Base-by-base conservation (phyloP, 2,888 invertebrate species). In the Dromius quadrimaculatus region DNA sequence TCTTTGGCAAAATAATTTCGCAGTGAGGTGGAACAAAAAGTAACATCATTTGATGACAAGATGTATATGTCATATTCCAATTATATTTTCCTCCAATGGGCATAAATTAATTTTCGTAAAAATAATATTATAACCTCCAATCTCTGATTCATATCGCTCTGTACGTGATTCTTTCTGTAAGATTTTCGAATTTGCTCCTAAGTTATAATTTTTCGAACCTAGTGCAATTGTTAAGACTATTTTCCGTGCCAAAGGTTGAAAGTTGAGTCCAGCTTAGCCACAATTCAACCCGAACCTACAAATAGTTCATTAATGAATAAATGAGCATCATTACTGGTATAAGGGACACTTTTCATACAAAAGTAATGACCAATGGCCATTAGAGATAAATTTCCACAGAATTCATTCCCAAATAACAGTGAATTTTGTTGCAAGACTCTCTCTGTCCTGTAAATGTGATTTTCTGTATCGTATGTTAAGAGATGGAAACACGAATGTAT, bases 401-500 rank as follows among this genome's bases (percentile, higher is more conserved):
- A 28, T 45, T 45, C 63, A 63, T 63, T 63, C 23, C 28, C 41
- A 59, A 19, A 4, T 17, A 61, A 19, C 47, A 34, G 64, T 64
- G 64, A 50, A 32, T 19, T 36, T 63, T 45, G 2, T 2, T 64
- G 36, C 50, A 64, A 47, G 36, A 68, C 13, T 38, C n/a, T 43
- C 57, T 43, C 68, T 45, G 57, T 43, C 45, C 43, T 45, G 43
- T 43, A 68, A 41, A 59, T 43, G 68, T 68, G 68, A 57, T 57
- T 68, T 65, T 59, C 59, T 57, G 57, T 59, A 57, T 66, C 32
- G 57, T 62, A 43, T 68, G 59, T 68, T 68, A 32, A 68, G 41
- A 68, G 32, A 68, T 68, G 68, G 28, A 66, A 50, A 38, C 54
- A 68, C 43, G 43, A 68, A 68, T 68, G 68, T 68, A 68, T 68